A percentile compares a stretch with the other conserved stretches of the same genome.
These are phyloP conservation scores for Apamea epomidion DNA, from an alignment of 2,888 invertebrate genomes.

Conservation along the genomic window DNA sequence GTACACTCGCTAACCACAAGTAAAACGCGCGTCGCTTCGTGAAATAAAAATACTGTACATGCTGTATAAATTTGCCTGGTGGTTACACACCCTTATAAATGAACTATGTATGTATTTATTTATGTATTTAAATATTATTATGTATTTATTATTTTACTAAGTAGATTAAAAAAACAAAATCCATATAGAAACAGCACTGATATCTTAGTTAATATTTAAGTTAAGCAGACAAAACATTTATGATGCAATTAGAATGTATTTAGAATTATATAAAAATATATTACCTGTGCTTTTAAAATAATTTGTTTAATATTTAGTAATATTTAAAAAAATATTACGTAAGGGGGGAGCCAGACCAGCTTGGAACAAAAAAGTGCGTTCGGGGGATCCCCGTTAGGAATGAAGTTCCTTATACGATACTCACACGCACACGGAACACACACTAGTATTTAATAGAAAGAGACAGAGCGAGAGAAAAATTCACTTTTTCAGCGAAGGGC, in stretches of 20 bases:
- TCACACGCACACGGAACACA: background rate
- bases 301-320: background rate
- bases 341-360: background rate
- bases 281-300: slow-evolving; percentile 18
- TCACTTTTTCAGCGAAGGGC: no score
- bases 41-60: background rate
- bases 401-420: background rate
- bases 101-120: slow-evolving; percentile 1
- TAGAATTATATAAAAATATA: slow-evolving; percentile 16
- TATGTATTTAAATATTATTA: slow-evolving; percentile 12
- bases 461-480: no score
- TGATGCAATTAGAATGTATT: slow-evolving; percentile 37
- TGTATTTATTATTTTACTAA: slow-evolving; percentile 32
- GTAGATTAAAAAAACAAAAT: slow-evolving; percentile 52
- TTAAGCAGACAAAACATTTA: slow-evolving; percentile 17
- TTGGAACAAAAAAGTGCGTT: background rate
- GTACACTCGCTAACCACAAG: background rate
- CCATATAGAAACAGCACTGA: slow-evolving; percentile 51
- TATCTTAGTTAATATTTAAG: slow-evolving; percentile 24
- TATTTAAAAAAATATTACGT: slow-evolving; percentile 10
- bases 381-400: background rate
- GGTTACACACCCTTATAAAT: background rate
- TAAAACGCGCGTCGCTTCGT: background rate
- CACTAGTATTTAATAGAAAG: background rate
- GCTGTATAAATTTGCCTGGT: background rate